Base-by-base conservation (phyloP, 2,888 invertebrate genomes). In the Ennomos quercinarius region DNA sequence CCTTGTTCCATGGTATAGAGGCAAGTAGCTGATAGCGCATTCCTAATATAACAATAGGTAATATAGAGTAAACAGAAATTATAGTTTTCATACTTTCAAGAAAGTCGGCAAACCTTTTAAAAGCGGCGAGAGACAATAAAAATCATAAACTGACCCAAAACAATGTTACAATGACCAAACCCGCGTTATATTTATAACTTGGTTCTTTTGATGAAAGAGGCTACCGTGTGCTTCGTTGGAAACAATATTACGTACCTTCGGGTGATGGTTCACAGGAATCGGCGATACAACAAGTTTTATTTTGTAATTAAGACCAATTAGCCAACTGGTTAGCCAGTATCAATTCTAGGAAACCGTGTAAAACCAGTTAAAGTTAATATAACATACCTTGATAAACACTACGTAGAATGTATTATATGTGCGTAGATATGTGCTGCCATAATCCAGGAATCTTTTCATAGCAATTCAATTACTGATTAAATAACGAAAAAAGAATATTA, bases 81-180 rank as follows among this genome's bases (percentile, higher is more conserved):
- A 66, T 68, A 72, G 65, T 67, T 73, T 63, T 70, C 70, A 59
- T 54, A 46, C 54, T 37, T 66, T 70, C 75, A 78, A 84, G 87
- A 87, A 87, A 87, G 85, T 81, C 79, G 72, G 77, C 78, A 72
- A 71, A 66, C 63, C 66, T 63, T 64, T 59, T 66, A 59, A 70
- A 67, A 72, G 70, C 84, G 87, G 85, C 77, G 61, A 77, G 70
- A 63, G 64, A 79, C 70, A 80, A 85, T 89, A 87, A 87, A 87
- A 71, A 81, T 77, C 80, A 78, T 84, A 86, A 86, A 86, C 78
- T 81, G 76, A 77, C 81, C 83, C 71, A 81, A 80, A 81, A 78
- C 73, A 80, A 83, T 84, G 81, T 83, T 69, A 69, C 59, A 63
- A 65, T 52, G 51, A 61, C 51, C 45, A 48, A 61, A 43, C 58